These are phyloP conservation scores for Montipora capricornis DNA, from an alignment of 64 coral and sea anemone genomes.

Conservation along the genomic window DNA sequence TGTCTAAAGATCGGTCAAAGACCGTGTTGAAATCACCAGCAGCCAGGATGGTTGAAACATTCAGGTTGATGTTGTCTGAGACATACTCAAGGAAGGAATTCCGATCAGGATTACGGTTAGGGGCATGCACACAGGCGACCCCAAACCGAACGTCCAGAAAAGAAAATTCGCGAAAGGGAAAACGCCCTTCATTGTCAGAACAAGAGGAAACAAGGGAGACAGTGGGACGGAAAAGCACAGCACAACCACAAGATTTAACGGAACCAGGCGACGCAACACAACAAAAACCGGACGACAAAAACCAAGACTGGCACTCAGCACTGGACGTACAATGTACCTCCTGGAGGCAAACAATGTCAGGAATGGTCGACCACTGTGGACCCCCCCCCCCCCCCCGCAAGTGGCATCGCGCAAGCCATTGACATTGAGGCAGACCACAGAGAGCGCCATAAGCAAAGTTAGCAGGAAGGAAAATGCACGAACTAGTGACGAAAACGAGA, in stretches of 20 bases:
- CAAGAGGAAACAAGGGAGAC: background rate
- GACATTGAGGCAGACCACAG: background rate
- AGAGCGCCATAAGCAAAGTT: background rate
- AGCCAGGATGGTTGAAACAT: background rate
- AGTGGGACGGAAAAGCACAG: background rate
- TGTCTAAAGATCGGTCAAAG: background rate
- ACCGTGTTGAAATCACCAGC: conserved; percentile 13
- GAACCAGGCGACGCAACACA: background rate
- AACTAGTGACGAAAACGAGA: no score
- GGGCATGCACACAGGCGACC: background rate
- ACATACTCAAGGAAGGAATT: background rate
- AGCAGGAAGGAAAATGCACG: background rate
- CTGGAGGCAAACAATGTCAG: conserved; percentile 49
- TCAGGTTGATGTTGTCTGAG: background rate
- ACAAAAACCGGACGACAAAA: background rate
- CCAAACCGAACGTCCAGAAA: background rate
- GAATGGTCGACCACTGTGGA: conserved; percentile 13
- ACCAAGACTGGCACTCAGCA: conserved; percentile 13
- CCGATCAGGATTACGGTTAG: background rate
- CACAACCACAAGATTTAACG: background rate
- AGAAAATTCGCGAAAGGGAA: background rate
- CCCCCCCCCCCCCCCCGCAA: background rate
- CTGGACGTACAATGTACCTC: conserved; percentile 37
- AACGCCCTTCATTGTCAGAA: background rate
- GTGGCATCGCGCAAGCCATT: conserved; percentile 20